Evolutionary conservation across 2,888 invertebrate genomes (phyloP), one percentile per base, ranked within the genome.

Genomic region (Eretmocerus hayati): DNA sequence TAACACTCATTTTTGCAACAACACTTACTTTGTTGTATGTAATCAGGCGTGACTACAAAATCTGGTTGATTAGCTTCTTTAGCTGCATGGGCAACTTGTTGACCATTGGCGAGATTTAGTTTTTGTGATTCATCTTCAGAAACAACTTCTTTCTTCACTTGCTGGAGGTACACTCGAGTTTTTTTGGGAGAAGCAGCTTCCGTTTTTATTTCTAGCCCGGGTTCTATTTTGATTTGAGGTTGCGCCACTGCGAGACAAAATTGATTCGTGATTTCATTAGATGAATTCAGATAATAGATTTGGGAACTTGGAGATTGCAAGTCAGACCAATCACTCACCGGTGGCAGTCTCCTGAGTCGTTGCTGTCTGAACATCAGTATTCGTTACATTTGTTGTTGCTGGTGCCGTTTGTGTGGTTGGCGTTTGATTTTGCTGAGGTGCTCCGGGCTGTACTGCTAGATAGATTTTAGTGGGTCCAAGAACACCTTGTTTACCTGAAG

Each of bases 11-110:
- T 5, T n/a, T 44, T 35, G 16, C 11, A 26, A 9, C 11, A 26
- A 53, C 72, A 81, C 85, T 82, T 78, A 90, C 92, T 91, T 80
- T 93, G 91, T 70, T 92, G 91, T 60, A 93, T 90, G 66, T 92
- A 92, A 73, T 91, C 90, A 46, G 90, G 88, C 13, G 92, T 92
- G 53, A 93, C 80, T 59, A 90, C 85, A 74, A 92, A 92, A 62
- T 79, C 77, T 33, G 72, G 63, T 52, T 69, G 63, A 46, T 50
- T 62, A 23, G 61, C 58, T 11, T 71, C 70, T 55, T 67, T 66
- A 3, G 60, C 37, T 5, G 64, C 61, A 52, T 71, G 70, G 38
- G 65, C 58, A 18, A 68, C 66, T 54, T 70, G 69, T 58, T 73
- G 66, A 18, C 69, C 70, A 57, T 70, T 70, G 2, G 64, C 66